Conservation (phyloP, 2,888 invertebrate genomes). For the Sarcophaga rosellei region DNA sequence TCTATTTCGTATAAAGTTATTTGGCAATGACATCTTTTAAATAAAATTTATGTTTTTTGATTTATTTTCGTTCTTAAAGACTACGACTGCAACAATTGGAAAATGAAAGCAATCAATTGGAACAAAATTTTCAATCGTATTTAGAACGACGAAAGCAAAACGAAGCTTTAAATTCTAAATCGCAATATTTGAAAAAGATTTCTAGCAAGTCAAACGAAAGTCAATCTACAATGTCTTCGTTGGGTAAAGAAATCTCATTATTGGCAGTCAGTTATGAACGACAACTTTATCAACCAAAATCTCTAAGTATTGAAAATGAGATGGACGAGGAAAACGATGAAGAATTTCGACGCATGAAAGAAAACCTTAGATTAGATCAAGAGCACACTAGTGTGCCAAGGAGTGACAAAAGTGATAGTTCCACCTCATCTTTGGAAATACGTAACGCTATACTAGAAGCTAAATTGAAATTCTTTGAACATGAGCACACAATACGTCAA, state of each 20-base stretch:
- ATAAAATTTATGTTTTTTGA: neutral
- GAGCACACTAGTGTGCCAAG: neutral
- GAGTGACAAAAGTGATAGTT: conserved; percentile 33
- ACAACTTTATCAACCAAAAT: neutral
- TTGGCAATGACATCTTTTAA: too few species aligned
- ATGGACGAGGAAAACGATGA: conserved; percentile 45
- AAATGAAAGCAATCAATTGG: conserved; percentile 78
- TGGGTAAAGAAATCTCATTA: conserved; percentile 17
- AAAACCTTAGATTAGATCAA: conserved; percentile 56
- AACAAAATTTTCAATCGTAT: conserved; percentile 77
- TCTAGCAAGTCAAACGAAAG: conserved; percentile 56
- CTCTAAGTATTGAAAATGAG: neutral
- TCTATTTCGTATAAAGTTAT: too few species aligned
- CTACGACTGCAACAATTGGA: conserved; percentile 78
- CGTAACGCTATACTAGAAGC: conserved; percentile 70
- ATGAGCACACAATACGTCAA: conserved; percentile 44
- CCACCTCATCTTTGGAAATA: conserved; percentile 42
- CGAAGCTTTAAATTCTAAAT: conserved; percentile 54
- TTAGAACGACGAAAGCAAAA: conserved; percentile 73
- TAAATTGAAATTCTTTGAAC: conserved; percentile 69
- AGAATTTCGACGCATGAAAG: conserved; percentile 50
- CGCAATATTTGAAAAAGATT: conserved; percentile 69
- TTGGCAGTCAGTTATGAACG: neutral
- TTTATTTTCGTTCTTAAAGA: conserved; percentile 68
- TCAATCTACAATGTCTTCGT: too few species aligned